Percentiles rank a stretch among this genome's conserved stretches.
Evolutionary conservation across 2,888 invertebrate species (phyloP).

Genomic region (Xestia c-nigrum): DNA sequence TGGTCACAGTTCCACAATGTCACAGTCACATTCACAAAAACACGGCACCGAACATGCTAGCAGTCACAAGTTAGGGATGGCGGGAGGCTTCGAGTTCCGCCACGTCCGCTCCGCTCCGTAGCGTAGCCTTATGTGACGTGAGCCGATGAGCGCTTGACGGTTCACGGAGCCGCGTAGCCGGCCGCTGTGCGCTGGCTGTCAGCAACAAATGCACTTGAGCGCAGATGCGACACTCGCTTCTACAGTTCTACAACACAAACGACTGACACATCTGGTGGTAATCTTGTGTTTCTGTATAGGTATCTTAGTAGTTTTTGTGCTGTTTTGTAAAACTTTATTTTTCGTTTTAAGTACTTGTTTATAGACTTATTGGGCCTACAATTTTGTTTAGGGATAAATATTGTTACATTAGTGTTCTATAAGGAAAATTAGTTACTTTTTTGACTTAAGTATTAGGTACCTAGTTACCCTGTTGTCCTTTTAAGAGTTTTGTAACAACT

Average conservation of each 20-base stretch:
- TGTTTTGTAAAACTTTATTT: not conserved
- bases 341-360: not conserved
- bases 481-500: not conserved
- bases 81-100: conserved; percentile 44
- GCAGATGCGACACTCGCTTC: conserved; percentile 43
- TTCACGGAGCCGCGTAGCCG: conserved; percentile 9
- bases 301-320: not conserved
- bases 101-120: conserved; percentile 80
- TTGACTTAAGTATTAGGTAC: not conserved
- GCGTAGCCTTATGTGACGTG: conserved; percentile 80
- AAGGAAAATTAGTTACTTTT: not conserved
- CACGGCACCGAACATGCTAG: conserved; percentile 78
- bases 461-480: not conserved
- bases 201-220: conserved; percentile 31
- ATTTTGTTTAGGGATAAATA: not conserved
- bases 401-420: not conserved
- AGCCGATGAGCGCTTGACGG: conserved; percentile 62
- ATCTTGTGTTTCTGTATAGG: conserved; percentile 1
- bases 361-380: not conserved
- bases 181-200: conserved; percentile 12
- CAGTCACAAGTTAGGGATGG: conserved; percentile 67
- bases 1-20: conserved; percentile 68
- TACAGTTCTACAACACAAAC: not conserved
- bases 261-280: not conserved
- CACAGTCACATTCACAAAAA: conserved; percentile 77